Conservation (phyloP, 2,113 vertebrate species). For the Rhegmatorhina hoffmannsi region DNA sequence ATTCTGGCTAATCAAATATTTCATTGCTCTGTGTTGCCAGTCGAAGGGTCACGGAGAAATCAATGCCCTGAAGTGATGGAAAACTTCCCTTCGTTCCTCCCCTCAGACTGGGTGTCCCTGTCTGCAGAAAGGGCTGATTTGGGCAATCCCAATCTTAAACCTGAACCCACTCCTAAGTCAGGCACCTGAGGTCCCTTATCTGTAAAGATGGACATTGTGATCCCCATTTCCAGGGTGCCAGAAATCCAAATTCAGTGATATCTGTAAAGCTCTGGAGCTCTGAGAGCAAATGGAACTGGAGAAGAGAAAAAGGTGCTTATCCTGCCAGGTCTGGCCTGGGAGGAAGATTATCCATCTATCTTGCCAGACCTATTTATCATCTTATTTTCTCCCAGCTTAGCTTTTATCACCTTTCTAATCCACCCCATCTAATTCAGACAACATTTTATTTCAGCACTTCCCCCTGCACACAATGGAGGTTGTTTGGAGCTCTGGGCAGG, state of each 20-base stretch:
- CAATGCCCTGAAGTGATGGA: not conserved
- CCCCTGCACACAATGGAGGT: not conserved
- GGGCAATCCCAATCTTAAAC: not conserved
- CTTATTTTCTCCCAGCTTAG: constrained; percentile 37
- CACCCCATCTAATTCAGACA: constrained; percentile 1
- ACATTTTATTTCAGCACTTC: not conserved
- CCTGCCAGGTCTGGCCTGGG: constrained; percentile 2
- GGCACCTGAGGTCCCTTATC: not conserved
- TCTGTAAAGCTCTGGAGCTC: not conserved
- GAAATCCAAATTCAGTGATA: not conserved
- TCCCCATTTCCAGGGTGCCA: not conserved
- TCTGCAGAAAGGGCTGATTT: not conserved
- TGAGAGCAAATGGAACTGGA: not conserved
- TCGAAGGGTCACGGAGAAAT: not conserved
- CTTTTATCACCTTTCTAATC: constrained; percentile 47
- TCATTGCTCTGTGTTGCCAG: not conserved
- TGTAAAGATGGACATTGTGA: not conserved
- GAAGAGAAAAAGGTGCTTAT: constrained; percentile 37
- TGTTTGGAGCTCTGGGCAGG: not conserved
- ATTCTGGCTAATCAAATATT: not conserved
- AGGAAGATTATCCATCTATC: constrained; percentile 34
- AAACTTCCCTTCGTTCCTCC: not conserved
- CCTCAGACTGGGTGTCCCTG: not conserved
- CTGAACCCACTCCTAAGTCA: not conserved
- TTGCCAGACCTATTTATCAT: constrained; percentile 36